Percentiles rank a stretch among this genome's conserved stretches.
phyloP scores from a whole-genome alignment of 2,797 vertebrate species.

The Fratercula arctica region DNA sequence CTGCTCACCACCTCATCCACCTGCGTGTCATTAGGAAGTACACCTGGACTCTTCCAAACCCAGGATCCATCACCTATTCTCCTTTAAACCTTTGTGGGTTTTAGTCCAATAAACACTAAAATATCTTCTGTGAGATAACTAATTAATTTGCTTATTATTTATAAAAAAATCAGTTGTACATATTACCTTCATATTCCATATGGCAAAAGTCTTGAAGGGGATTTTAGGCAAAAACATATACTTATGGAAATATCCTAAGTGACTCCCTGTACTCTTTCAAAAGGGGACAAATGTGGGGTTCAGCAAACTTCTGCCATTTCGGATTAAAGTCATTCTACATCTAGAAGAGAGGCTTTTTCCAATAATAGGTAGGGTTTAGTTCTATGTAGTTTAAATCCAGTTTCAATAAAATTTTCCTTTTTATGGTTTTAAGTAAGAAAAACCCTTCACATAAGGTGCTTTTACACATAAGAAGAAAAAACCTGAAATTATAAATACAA shows the following conservation, averaged over 20 bases:
- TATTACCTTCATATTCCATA: not conserved
- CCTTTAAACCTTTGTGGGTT: not conserved
- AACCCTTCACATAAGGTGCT: not conserved
- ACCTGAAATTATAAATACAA: not conserved
- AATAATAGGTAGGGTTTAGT: not conserved
- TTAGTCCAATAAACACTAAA: not conserved
- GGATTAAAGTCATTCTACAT: not conserved
- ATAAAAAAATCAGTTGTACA: not conserved
- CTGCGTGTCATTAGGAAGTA: accelerated
- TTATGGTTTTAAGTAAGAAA: not conserved
- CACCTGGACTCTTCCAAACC: not conserved
- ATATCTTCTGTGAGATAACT: not conserved
- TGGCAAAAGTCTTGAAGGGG: not conserved
- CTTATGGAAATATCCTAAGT: not conserved
- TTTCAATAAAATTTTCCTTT: not conserved
- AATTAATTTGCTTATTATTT: not conserved
- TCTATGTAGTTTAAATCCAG: not conserved
- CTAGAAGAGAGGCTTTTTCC: not conserved
- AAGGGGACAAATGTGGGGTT: accelerated
- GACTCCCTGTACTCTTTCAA: not conserved
- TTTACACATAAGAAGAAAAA: not conserved
- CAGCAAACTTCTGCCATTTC: not conserved
- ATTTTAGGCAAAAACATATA: not conserved
- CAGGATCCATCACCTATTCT: not conserved
- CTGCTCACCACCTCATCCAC: not conserved